Evolutionary conservation across 2,888 invertebrate genomes (phyloP).

Genomic region (Zelleria hepariella): DNA sequence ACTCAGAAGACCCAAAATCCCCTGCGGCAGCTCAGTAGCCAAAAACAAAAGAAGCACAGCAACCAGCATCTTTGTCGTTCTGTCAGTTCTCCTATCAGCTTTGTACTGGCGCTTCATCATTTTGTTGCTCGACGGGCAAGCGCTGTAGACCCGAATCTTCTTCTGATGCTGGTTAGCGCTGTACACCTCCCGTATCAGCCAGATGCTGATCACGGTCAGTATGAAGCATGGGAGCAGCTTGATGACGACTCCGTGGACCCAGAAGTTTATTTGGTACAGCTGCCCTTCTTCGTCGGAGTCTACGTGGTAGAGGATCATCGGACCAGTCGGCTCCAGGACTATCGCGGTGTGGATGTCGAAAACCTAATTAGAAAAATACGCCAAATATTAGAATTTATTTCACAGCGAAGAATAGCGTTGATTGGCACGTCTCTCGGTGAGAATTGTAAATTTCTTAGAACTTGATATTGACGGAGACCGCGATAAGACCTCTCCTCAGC

Average conservation of each 20-base stretch:
- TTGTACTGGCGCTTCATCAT: conserved; percentile 50
- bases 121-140: conserved; percentile 53
- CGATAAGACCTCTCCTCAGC: too few species aligned
- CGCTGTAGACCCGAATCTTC: conserved; percentile 63
- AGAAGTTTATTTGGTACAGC: conserved; percentile 80
- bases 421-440: not conserved
- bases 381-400: too few species aligned
- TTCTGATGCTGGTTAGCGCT: conserved; percentile 79
- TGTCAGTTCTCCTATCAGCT: conserved; percentile 71
- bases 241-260: conserved; percentile 85
- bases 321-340: conserved; percentile 63
- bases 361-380: conserved; percentile 40
- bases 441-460: not conserved
- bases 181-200: conserved; percentile 80
- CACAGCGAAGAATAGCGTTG: too few species aligned
- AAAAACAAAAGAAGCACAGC: conserved; percentile 90
- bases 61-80: conserved; percentile 91
- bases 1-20: conserved; percentile 67
- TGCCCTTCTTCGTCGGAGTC: conserved; percentile 73
- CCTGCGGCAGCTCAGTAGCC: conserved; percentile 90
- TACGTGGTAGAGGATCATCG: conserved; percentile 59
- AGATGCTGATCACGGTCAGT: conserved; percentile 79
- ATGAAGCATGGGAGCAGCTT: conserved; percentile 86
- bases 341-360: conserved; percentile 64
- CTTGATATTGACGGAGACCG: not conserved